Evolutionary conservation across 2,113 vertebrate species (phyloP), one percentile per base, ranked within the genome.

Genomic region (Nothoprocta pentlandii): DNA sequence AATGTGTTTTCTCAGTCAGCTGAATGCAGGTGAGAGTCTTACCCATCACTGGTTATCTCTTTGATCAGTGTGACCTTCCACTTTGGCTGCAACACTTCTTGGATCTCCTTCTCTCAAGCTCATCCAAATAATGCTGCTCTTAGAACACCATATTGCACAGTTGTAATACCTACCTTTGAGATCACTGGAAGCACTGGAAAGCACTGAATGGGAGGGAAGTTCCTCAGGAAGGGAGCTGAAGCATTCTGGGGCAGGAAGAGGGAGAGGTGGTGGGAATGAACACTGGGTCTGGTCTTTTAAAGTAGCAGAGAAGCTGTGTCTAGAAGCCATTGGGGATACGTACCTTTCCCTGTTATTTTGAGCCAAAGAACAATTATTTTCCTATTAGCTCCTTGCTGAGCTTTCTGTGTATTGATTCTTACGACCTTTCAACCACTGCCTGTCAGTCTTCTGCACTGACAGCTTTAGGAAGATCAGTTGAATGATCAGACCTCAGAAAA

Each of bases 331-430:
- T 23, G 61, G 74, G 78, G 39, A 75, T 59, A 16, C 51, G 49
- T 46, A 63, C 44, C 39, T 67, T 90, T 47, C 30, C 26, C 23
- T 73, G 32, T 19, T 47, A 28, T 66, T 75, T 21, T 85, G 89
- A 94, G 71, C 53, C 85, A 86, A 94, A 76, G 92, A 76, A 74
- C 12, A 41, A 39, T 54, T 81, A 80, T n/a, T 68, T 39, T 89
- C 30, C 62, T 89, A 5, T 36, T 74, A 79, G 25, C 32, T 90
- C 95, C 87, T 69, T 63, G 2, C 10, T 46, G 34, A 71, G 69
- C 39, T 87, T 61, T 74, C 69, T 79, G 30, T 41, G 47, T 76
- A 84, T 90, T 81, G 76, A 89, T 94, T 96, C 30, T 93, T 83
- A 47, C 66, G 70, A 78, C 69, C 66, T 95, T 94, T 90, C 69